Evolutionary conservation across 2,797 vertebrate species (phyloP).

Genomic region (Chanos chanos): DNA sequence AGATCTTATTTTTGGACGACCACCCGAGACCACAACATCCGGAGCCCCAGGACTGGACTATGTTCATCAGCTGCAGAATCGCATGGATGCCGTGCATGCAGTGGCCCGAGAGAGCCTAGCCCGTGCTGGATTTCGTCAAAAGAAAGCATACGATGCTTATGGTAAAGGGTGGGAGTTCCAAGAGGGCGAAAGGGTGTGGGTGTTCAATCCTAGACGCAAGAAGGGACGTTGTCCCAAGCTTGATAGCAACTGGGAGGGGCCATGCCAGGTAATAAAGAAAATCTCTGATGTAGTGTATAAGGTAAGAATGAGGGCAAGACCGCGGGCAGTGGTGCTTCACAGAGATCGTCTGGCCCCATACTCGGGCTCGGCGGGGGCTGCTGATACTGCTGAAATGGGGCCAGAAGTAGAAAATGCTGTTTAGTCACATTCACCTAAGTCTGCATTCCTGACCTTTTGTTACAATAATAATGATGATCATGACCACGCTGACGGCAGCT

Average conservation of each 20-base stretch:
- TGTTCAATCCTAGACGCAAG: background rate
- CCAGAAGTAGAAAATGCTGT: too few relatives aligned
- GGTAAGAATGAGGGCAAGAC: background rate
- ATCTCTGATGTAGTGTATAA: background rate
- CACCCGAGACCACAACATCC: too few relatives aligned
- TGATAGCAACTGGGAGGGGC: background rate
- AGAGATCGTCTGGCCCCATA: background rate
- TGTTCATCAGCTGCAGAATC: too few relatives aligned
- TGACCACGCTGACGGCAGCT: too few relatives aligned
- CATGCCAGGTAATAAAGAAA: background rate
- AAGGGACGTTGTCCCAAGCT: background rate
- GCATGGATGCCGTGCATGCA: background rate
- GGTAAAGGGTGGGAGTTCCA: background rate
- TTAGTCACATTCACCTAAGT: too few relatives aligned
- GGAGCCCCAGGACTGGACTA: too few relatives aligned
- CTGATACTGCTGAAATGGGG: too few relatives aligned
- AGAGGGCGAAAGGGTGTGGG: background rate
- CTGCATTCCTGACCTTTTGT: too few relatives aligned
- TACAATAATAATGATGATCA: too few relatives aligned
- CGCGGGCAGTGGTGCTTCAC: background rate
- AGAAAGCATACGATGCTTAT: background rate
- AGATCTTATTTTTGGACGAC: too few relatives aligned
- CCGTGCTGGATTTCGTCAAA: background rate
- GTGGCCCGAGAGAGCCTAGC: background rate
- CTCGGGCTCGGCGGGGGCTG: too few relatives aligned